Evolutionary conservation across 2,113 vertebrate species (phyloP).

Genomic region (Hippolais icterina): DNA sequence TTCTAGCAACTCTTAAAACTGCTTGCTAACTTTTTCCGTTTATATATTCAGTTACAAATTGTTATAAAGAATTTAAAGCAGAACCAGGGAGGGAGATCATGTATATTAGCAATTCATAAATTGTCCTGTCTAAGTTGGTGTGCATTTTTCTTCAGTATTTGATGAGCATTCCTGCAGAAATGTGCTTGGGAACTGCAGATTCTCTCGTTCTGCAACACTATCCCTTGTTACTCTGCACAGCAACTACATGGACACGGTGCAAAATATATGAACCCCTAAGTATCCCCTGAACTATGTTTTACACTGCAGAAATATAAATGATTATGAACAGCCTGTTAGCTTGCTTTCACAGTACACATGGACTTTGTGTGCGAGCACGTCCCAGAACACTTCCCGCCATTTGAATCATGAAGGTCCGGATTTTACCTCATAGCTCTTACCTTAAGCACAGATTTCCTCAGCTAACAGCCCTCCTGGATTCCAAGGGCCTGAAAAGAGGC

Average conservation of each 20-base stretch:
- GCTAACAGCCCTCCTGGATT: constrained; percentile 26
- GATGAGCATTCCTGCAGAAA: background rate
- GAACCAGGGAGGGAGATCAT: background rate
- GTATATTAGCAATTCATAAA: background rate
- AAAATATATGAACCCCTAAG: background rate
- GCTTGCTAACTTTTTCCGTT: background rate
- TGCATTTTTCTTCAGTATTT: background rate
- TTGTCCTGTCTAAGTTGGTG: background rate
- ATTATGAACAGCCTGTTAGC: constrained; percentile 17
- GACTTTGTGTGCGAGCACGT: background rate
- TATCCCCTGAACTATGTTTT: background rate
- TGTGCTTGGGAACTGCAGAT: background rate
- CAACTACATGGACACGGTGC: accelerated
- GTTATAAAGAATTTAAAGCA: background rate
- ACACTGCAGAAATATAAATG: background rate
- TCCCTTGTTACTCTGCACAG: background rate
- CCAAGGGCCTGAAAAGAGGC: background rate
- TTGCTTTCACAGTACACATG: constrained; percentile 19
- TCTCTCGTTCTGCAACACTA: background rate
- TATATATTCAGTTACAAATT: background rate
- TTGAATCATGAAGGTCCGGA: background rate
- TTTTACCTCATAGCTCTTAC: constrained; percentile 33
- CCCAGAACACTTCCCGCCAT: background rate
- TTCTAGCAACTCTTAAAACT: constrained; percentile 5
- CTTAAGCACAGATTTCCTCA: constrained; percentile 28